A percentile compares a stretch with the other conserved stretches of the same genome.
These are phyloP conservation scores for Aspidiotus destructor DNA, from an alignment of 2,888 invertebrate genomes.

Conservation along the genomic window DNA sequence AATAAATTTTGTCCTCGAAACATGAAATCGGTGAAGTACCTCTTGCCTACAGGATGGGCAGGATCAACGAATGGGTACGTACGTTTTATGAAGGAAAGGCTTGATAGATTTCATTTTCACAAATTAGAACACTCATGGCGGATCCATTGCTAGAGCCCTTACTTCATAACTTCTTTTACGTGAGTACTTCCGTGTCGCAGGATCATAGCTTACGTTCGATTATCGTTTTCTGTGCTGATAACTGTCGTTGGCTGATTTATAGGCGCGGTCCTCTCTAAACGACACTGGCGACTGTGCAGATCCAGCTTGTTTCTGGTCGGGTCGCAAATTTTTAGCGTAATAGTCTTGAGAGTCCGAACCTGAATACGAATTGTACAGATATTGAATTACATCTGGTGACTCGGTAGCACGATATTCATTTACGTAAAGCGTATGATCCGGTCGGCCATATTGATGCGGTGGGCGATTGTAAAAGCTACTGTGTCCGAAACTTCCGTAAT, in stretches of 20 bases:
- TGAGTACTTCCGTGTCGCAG: too few species aligned
- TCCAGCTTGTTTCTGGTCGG: slow-evolving; percentile 5
- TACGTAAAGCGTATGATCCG: slow-evolving; percentile 39
- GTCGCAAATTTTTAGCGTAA: slow-evolving; percentile 12
- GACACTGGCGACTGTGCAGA: slow-evolving; percentile 31
- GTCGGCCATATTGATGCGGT: slow-evolving; percentile 56
- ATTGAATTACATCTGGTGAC: slow-evolving; percentile 31
- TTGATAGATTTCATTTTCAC: too few species aligned
- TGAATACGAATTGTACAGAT: slow-evolving; percentile 35
- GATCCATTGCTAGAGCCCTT: too few species aligned
- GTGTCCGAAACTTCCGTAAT: slow-evolving; percentile 44
- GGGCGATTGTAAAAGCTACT: slow-evolving; percentile 44
- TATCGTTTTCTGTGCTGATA: slow-evolving; percentile 25
- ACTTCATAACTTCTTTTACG: too few species aligned
- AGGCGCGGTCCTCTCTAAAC: slow-evolving; percentile 35
- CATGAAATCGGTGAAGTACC: too few species aligned
- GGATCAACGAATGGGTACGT: too few species aligned
- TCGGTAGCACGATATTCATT: slow-evolving; percentile 19
- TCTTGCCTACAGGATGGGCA: too few species aligned
- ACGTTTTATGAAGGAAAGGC: too few species aligned
- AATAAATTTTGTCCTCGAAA: too few species aligned
- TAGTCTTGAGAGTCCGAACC: slow-evolving; percentile 17
- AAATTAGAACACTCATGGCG: too few species aligned
- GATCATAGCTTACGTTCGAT: too few species aligned
- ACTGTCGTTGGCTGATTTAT: slow-evolving; percentile 36